Percentiles rank a stretch among this genome's conserved stretches.
Evolutionary conservation across 2,888 invertebrate species (phyloP).

Genomic region (Myopa tessellatipennis): DNA sequence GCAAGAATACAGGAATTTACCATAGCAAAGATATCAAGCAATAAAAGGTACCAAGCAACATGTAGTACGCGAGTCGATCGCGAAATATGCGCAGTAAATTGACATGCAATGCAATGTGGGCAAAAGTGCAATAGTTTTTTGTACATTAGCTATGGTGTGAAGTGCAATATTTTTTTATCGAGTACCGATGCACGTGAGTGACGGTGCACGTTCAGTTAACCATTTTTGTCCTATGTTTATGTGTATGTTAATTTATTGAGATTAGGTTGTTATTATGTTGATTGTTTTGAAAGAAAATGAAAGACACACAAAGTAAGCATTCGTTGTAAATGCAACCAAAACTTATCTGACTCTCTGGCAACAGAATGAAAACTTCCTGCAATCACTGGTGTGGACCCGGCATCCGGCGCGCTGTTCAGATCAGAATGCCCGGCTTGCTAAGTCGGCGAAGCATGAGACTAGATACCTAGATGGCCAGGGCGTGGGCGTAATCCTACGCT

Average conservation of each 20-base stretch:
- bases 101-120: neutral
- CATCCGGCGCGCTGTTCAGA: neutral
- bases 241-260: too few relatives aligned
- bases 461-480: too few relatives aligned
- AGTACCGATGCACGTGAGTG: too few relatives aligned
- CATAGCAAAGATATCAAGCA: slow-evolving; percentile 12
- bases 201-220: too few relatives aligned
- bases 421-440: neutral
- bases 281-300: too few relatives aligned
- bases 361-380: neutral
- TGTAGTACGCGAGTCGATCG: neutral
- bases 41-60: neutral
- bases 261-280: too few relatives aligned
- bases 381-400: neutral
- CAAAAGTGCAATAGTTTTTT: neutral
- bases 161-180: neutral
- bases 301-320: neutral
- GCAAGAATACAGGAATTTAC: neutral
- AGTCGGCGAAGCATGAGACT: too few relatives aligned
- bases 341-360: neutral
- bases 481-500: neutral
- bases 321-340: neutral
- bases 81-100: neutral
- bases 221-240: too few relatives aligned
- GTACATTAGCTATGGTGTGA: neutral